These are phyloP conservation scores for Enteromius mattozi DNA, from an alignment of 2,797 vertebrate genomes.

Conservation along the genomic window DNA sequence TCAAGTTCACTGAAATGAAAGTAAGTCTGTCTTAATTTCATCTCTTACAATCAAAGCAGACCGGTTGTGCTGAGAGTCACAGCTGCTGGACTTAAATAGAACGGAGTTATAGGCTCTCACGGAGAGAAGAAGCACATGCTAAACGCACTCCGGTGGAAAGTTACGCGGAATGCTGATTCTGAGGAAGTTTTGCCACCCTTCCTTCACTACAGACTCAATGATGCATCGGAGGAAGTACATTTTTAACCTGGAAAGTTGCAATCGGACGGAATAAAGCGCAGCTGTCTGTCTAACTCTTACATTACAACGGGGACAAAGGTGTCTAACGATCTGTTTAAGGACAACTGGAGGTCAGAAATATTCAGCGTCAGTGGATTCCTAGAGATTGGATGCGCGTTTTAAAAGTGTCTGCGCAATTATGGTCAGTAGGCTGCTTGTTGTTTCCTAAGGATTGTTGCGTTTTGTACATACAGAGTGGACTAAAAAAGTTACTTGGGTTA, in stretches of 20 bases:
- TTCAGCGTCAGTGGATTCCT: slow-evolving; percentile 60
- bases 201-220: slow-evolving; percentile 64
- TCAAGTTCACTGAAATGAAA: background rate
- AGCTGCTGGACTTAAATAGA: background rate
- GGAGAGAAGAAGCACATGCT: background rate
- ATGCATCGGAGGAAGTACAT: slow-evolving; percentile 55
- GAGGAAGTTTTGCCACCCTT: slow-evolving; percentile 61
- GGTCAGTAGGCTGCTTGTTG: slow-evolving; percentile 71
- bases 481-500: background rate
- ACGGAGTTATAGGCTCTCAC: slow-evolving; percentile 8
- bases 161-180: slow-evolving; percentile 65
- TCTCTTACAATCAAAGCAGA: background rate
- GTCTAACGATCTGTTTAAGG: background rate
- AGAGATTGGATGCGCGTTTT: slow-evolving; percentile 52
- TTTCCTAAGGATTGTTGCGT: background rate
- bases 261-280: slow-evolving; percentile 57
- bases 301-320: background rate
- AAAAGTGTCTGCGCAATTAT: slow-evolving; percentile 65
- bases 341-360: slow-evolving; percentile 39
- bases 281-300: background rate
- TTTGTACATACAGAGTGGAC: background rate
- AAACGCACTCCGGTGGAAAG: slow-evolving; percentile 57
- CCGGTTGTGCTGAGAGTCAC: background rate
- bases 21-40: background rate
- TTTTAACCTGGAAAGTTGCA: slow-evolving; percentile 32